These are phyloP conservation scores for Bombus confusus DNA, from an alignment of 1,140 invertebrate genomes.

Conservation along the genomic window DNA sequence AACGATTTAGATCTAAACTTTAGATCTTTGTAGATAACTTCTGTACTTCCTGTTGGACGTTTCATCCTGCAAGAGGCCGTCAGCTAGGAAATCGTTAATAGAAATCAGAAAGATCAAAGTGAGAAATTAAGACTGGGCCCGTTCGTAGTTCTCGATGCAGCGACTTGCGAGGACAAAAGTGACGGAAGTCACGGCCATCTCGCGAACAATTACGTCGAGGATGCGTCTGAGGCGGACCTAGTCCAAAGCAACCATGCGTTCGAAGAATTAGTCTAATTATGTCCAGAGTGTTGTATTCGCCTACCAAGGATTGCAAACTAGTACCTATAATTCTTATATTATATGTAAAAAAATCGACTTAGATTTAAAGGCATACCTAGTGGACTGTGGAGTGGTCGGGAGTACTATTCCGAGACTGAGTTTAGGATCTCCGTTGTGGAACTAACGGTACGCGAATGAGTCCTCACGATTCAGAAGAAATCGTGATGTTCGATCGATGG, in stretches of 20 bases:
- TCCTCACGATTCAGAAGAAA: background rate
- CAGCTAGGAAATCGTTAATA: background rate
- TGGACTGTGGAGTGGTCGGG: conserved; percentile 64
- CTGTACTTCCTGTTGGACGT: background rate
- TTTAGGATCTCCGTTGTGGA: conserved; percentile 63
- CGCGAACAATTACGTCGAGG: background rate
- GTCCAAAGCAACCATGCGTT: conserved; percentile 23
- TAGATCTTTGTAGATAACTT: conserved; percentile 38
- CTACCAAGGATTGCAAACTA: conserved; percentile 77
- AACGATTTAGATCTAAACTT: background rate
- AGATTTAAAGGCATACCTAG: conserved; percentile 70
- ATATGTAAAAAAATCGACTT: conserved; percentile 74
- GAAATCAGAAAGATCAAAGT: background rate
- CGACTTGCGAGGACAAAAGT: background rate
- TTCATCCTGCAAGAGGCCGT: background rate
- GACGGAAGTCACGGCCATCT: too few species aligned
- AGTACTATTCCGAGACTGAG: conserved; percentile 60
- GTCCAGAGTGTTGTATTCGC: conserved; percentile 75
- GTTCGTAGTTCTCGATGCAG: too few species aligned
- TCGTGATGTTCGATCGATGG: background rate
- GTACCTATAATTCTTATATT: conserved; percentile 78
- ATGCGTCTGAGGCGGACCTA: background rate
- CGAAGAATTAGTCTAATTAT: conserved; percentile 55
- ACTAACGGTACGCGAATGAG: background rate
- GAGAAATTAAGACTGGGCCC: background rate